Conservation (phyloP, 2,797 vertebrate genomes). For the Caiman crocodilus region DNA sequence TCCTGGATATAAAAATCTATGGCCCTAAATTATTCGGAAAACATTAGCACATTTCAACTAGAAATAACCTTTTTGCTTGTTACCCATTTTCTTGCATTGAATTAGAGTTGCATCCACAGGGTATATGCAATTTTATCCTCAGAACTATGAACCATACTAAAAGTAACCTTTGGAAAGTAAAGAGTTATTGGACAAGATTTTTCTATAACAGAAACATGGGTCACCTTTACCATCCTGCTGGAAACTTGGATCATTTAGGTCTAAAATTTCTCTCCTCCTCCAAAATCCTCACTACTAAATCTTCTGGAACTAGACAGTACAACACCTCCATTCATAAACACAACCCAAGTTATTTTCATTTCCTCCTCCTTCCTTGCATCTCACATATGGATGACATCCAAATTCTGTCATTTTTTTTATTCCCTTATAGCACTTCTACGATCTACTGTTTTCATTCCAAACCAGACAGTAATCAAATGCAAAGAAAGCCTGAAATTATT, state of each 20-base stretch:
- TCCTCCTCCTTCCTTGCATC: background rate
- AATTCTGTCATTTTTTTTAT: background rate
- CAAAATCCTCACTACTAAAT: background rate
- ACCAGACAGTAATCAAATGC: conserved; percentile 3
- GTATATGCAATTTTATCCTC: background rate
- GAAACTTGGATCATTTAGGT: background rate
- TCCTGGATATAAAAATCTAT: background rate
- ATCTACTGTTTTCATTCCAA: conserved; percentile 1
- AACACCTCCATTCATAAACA: background rate
- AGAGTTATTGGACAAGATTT: background rate
- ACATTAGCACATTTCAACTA: background rate
- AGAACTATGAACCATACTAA: background rate
- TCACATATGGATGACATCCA: background rate
- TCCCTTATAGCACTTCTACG: background rate
- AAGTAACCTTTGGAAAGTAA: background rate
- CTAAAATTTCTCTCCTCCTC: background rate
- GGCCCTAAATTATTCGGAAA: background rate
- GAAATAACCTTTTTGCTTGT: background rate
- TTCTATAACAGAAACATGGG: too few species aligned
- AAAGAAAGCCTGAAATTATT: background rate
- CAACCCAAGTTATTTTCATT: background rate
- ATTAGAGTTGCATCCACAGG: background rate
- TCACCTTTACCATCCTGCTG: background rate
- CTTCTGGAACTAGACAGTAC: background rate
- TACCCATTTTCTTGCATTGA: background rate